phyloP scores from a whole-genome alignment of 2,888 invertebrate species.

The Rhopalosiphum nymphaeae region DNA sequence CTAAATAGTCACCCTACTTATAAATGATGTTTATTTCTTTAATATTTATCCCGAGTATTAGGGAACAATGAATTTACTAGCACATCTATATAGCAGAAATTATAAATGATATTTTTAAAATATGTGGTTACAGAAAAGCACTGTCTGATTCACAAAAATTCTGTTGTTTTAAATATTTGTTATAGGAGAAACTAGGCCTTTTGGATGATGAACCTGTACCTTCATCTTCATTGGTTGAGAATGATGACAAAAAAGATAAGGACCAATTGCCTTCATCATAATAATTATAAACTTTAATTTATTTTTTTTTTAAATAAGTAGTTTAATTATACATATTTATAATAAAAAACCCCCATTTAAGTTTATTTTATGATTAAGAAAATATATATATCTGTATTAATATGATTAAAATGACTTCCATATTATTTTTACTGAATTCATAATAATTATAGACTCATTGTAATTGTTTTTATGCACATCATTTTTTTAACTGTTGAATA shows the following conservation, averaged over 20 bases:
- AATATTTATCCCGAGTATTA: no score
- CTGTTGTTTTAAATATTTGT: background rate
- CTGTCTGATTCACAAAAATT: background rate
- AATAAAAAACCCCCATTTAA: background rate
- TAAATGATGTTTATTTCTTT: no score
- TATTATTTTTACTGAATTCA: background rate
- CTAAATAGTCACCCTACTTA: no score
- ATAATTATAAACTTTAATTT: background rate
- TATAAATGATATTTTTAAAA: no score
- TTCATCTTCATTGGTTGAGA: background rate
- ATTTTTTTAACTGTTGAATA: background rate
- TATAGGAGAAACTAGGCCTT: background rate
- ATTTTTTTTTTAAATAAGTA: background rate
- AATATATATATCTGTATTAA: background rate
- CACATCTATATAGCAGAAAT: no score
- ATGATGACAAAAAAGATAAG: background rate
- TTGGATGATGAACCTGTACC: background rate
- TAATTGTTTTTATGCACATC: background rate
- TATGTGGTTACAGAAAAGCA: no score
- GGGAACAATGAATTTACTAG: no score
- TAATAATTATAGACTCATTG: background rate
- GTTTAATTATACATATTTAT: background rate
- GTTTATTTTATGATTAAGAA: background rate
- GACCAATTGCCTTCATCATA: background rate
- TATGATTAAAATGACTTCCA: background rate